Evolutionary conservation across 2,113 vertebrate species (phyloP), one percentile per base, ranked within the genome.

Genomic region (Ochotona curzoniae): DNA sequence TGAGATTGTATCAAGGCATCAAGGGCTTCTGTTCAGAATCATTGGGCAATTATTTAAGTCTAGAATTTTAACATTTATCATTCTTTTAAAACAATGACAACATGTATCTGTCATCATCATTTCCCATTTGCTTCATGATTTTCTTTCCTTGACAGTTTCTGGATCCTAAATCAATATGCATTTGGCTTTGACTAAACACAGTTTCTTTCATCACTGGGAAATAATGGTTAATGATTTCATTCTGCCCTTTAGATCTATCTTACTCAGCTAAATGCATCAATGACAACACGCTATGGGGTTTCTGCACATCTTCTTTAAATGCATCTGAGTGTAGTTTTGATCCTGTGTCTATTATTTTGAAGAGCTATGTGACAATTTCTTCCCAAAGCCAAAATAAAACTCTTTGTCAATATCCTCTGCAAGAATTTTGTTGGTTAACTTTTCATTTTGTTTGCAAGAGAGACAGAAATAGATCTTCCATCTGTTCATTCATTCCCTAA

Each of bases 321-420:
- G 4, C 87, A 74, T 67, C 63, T 91, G 26, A 6, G 30, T 35
- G 84, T 61, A 83, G 0, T 0, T 2, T 89, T 83, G n/a, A 83
- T 85, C 3, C 17, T 81, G 10, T 87, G 57, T 87, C 89, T 87
- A 75, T 81, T 89, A 47, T 32, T 80, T 64, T 82, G 47, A 90
- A 89, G 30, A 91, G 54, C 74, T 86, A 26, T 91, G 83, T 92
- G 67, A 89, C 92, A 26, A 93, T 60, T 86, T 93, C 30, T 63
- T 26, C 79, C 71, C n/a, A 11, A 67, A 89, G 25, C 35, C 83
- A 94, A 60, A 74, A 79, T 64, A 85, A 89, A 86, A 89, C 28
- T 93, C 47, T 47, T 28, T 91, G 26, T 44, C 17, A 57, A 18
- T 57, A 57, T 13, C 54, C 18, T 57, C 18, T 57, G 14, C 54